Conservation (phyloP, 2,797 vertebrate genomes). For the Scarus forsteni region DNA sequence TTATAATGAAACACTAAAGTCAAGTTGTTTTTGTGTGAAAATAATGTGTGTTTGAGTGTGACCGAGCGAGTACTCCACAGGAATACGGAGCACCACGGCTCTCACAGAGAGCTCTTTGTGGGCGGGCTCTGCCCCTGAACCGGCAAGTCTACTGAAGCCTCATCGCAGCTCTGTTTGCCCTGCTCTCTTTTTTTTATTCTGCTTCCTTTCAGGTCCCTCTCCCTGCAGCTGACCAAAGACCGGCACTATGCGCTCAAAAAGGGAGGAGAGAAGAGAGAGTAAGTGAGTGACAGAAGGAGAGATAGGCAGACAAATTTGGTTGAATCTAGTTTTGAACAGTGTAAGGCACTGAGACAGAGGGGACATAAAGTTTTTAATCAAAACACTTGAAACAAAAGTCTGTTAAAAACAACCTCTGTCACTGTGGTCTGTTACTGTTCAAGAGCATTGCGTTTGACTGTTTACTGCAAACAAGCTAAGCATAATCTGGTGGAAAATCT, state of each 20-base stretch:
- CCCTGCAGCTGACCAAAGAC: constrained; percentile 70
- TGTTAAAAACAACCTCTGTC: no score
- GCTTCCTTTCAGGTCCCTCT: constrained; percentile 70
- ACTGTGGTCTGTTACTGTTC: not conserved
- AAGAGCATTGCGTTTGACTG: not conserved
- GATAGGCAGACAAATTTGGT: not conserved
- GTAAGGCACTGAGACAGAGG: no score
- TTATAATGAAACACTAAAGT: not conserved
- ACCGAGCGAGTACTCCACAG: constrained; percentile 66
- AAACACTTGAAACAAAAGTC: no score
- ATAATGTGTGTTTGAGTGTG: constrained; percentile 29
- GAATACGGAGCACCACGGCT: constrained; percentile 76
- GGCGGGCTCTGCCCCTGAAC: constrained; percentile 53
- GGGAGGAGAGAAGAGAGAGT: constrained; percentile 18
- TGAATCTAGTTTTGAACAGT: not conserved
- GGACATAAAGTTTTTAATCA: no score
- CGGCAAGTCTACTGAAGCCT: constrained; percentile 59
- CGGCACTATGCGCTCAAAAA: constrained; percentile 25
- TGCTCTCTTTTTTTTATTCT: constrained; percentile 69
- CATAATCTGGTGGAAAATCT: not conserved
- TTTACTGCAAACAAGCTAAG: not conserved
- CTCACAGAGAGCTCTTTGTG: constrained; percentile 82
- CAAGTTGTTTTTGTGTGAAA: constrained; percentile 22
- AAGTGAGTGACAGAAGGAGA: constrained; percentile 15
- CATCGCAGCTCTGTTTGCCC: constrained; percentile 65